Evolutionary conservation across 1,140 invertebrate genomes (phyloP), one percentile per base, ranked within the genome.

Genomic region (Tetranychus cinnabarinus): DNA sequence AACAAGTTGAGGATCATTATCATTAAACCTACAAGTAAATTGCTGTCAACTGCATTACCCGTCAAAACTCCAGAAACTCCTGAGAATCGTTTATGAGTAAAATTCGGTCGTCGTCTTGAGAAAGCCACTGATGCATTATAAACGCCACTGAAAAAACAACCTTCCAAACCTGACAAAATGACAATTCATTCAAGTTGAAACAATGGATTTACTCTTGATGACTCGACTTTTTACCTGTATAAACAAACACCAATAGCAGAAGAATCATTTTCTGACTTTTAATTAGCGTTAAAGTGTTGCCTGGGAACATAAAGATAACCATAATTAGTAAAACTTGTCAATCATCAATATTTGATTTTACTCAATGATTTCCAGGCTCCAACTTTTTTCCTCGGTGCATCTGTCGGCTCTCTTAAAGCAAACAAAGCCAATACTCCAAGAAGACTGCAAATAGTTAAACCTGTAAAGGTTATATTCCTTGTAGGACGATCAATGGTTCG

Each of bases 71-170:
- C 23, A n/a, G 48, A 50, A 15, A n/a, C 15, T n/a, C 48, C 23
- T 5, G 15, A 15, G 15, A n/a, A n/a, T 31, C 31, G 13, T 33
- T 52, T 4, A 23, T 13, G 50, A n/a, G 50, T 52, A 5, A 52
- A 31, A 52, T 52, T 52, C 7, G n/a, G 23, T 52, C 5, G 31
- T n/a, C 23, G 70, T 52, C 77, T 69, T 0, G 88, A 93, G 65
- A 88, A 86, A 1, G 88, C 86, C 63, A 96, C 81, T 66, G 84
- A 82, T 0, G 86, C 79, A 23, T 88, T 84, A 72, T 96, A 97
- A 0, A 97, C 89, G 1, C 88, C 89, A 69, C 86, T 90, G 73
- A 86, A 93, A 77, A 96, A 97, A 86, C 7, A n/a, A 8, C n/a
- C 50, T 31, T 31, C 50, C 50, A 52, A n/a, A n/a, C 50, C 50